Evolutionary conservation across 1,140 invertebrate species (phyloP).

Genomic region (Oryzaephilus surinamensis): DNA sequence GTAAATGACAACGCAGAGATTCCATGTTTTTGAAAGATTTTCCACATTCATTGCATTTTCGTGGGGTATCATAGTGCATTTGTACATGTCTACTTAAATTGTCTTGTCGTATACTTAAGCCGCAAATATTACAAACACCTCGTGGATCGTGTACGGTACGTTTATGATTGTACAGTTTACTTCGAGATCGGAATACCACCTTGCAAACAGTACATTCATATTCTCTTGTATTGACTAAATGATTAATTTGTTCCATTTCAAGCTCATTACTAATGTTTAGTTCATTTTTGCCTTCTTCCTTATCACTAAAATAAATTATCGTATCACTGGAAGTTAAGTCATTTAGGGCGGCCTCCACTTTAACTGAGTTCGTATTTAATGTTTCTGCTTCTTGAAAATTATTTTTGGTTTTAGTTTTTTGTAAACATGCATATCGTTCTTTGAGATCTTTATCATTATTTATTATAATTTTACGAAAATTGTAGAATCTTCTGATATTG

Average conservation of each 20-base stretch:
- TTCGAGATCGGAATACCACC: slow-evolving; percentile 18
- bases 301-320: slow-evolving; percentile 7
- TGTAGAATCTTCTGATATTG: slow-evolving; percentile 23
- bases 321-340: slow-evolving; percentile 1
- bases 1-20: slow-evolving; percentile 21
- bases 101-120: slow-evolving; percentile 20
- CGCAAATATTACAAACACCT: slow-evolving; percentile 27
- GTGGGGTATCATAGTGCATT: slow-evolving; percentile 19
- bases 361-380: slow-evolving; percentile 3
- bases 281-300: slow-evolving; percentile 3
- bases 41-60: slow-evolving; percentile 19
- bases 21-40: slow-evolving; percentile 24
- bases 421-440: slow-evolving; percentile 14
- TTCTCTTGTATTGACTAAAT: slow-evolving; percentile 12
- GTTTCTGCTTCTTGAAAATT: slow-evolving; percentile 2
- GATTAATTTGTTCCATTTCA: slow-evolving; percentile 8
- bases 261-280: slow-evolving; percentile 4
- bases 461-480: slow-evolving; percentile 24
- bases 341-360: slow-evolving; percentile 2
- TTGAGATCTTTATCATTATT: slow-evolving; percentile 20
- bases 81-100: slow-evolving; percentile 25
- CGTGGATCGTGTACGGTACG: slow-evolving; percentile 19
- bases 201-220: slow-evolving; percentile 21
- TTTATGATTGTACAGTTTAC: slow-evolving; percentile 24
- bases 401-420: slow-evolving; percentile 8